Base-by-base conservation (phyloP, 1,140 invertebrate genomes). In the Cherax quadricarinatus region DNA sequence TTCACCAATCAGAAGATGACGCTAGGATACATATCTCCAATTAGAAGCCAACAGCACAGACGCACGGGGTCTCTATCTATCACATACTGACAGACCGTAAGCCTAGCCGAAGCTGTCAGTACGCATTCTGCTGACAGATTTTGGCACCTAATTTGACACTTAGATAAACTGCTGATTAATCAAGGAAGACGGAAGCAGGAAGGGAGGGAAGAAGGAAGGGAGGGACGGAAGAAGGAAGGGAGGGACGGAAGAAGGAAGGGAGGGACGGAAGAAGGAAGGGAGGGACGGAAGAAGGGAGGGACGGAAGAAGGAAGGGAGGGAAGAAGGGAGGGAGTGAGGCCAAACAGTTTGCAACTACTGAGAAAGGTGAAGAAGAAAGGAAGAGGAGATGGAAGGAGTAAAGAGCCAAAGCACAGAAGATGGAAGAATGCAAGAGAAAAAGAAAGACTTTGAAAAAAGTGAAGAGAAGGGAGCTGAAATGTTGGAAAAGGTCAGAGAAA, bases 141-240 rank as follows among this genome's bases (percentile, higher is more conserved):
- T n/a, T 62, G 41, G 81, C 89, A 84, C 84, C 84, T 90, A 90
- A 90, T 90, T 90, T 90, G 88, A 90, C 88, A 90, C 60, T 73
- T 66, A 75, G 81, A 80, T 91, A 84, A 91, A 51, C 70, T 41
- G 53, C n/a, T 86, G 84, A 91, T 91, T 86, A 86, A 91, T 86
- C 88, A 73, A 41, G 73, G 82, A 6, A n/a, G 51, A 60, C 62
- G 51, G 53, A 41, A n/a, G 66, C 21, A 10, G 66, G 24, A 14
- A 41, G 57, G 48, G 60, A 21, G 5, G 48, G 49, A 24, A 66
- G 62, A 57, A 51, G 51, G 12, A n/a, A n/a, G n/a, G n/a, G n/a
- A n/a, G n/a, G n/a, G n/a, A n/a, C 41, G 62, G 24, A 21, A 30
- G n/a, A 49, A 83, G 78, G 41, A 24, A 89, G 62, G 18, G 57